These are phyloP conservation scores for Corythornis madagascariensis DNA, from an alignment of 2,113 vertebrate species.

Conservation along the genomic window DNA sequence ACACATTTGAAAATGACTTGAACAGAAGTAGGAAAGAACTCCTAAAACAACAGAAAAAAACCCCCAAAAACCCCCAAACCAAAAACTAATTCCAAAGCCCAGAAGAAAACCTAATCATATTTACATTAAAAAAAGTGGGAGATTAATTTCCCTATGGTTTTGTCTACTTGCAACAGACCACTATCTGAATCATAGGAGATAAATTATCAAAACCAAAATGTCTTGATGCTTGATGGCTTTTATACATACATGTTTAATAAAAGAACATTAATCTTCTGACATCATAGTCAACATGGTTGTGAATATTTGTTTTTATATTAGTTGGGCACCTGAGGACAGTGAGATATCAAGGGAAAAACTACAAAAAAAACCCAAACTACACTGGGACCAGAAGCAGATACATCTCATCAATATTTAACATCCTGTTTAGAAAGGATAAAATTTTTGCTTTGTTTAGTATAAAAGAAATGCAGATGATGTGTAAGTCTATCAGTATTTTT, in stretches of 20 bases:
- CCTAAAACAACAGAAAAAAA: not conserved
- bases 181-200: not conserved
- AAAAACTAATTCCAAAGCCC: fast-evolving
- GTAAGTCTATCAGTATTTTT: not conserved
- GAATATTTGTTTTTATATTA: not conserved
- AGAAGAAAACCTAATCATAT: not conserved
- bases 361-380: not conserved
- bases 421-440: not conserved
- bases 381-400: not conserved
- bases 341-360: not conserved
- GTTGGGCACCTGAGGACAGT: not conserved
- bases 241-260: not conserved
- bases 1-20: not conserved
- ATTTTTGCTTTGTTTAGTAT: not conserved
- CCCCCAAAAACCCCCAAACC: not conserved
- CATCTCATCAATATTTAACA: not conserved
- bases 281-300: not conserved
- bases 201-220: not conserved
- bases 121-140: not conserved
- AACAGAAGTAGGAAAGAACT: not conserved
- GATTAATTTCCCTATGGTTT: not conserved
- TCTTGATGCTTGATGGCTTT: not conserved
- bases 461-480: not conserved
- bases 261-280: not conserved
- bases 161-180: not conserved